A percentile compares a stretch with the other conserved stretches of the same genome.
Conservation (phyloP, 2,888 invertebrate species). For the Drosophila paranaensis region DNA sequence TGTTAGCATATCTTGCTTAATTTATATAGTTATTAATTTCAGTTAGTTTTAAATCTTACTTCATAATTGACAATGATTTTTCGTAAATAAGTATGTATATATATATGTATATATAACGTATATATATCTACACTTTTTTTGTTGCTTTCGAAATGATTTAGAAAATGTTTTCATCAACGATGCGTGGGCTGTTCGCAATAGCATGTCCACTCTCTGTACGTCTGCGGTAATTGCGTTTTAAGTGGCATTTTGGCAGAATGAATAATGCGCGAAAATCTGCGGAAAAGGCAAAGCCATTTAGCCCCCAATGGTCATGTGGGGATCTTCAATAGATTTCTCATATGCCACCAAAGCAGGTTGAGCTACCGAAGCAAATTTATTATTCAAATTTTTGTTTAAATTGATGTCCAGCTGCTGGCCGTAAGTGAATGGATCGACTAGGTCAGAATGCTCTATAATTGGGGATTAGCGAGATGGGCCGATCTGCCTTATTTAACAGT, state of each 20-base stretch:
- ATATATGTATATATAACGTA: not conserved
- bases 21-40: not conserved
- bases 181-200: slow-evolving; percentile 44
- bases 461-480: too few species aligned
- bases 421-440: not conserved
- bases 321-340: slow-evolving; percentile 12
- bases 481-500: not conserved
- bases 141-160: slow-evolving; percentile 37
- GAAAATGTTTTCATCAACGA: slow-evolving; percentile 48
- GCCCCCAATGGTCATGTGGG: slow-evolving; percentile 3
- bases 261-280: slow-evolving; percentile 40
- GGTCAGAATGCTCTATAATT: not conserved
- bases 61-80: slow-evolving; percentile 54
- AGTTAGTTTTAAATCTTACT: slow-evolving; percentile 32
- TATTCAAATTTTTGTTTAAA: not conserved
- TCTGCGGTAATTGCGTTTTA: slow-evolving; percentile 56
- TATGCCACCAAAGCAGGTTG: slow-evolving; percentile 2
- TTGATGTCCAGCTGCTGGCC: not conserved
- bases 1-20: too few species aligned
- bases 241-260: slow-evolving; percentile 56
- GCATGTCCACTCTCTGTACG: slow-evolving; percentile 21
- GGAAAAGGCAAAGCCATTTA: slow-evolving; percentile 23
- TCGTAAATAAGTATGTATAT: not conserved
- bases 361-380: not conserved
- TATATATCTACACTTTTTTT: slow-evolving; percentile 1